Evolutionary conservation across 2,797 vertebrate genomes (phyloP).

Genomic region (Knipowitschia caucasica): DNA sequence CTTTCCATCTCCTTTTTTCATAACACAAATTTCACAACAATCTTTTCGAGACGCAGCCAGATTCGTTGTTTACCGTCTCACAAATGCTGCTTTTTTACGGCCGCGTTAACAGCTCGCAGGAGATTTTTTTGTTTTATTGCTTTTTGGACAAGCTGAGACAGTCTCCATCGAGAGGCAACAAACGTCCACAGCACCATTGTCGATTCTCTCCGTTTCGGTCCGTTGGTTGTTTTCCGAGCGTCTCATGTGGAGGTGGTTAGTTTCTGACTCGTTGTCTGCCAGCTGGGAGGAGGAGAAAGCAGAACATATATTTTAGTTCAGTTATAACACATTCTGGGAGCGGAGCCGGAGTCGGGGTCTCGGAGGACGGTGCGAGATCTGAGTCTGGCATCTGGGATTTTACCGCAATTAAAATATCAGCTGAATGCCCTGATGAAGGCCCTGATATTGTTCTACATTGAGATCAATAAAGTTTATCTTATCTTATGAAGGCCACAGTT

Average conservation of each 20-base stretch:
- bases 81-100: constrained; percentile 34
- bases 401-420: too few species aligned
- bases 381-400: too few species aligned
- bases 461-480: too few species aligned
- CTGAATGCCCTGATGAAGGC: too few species aligned
- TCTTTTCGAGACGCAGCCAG: constrained; percentile 29
- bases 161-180: constrained; percentile 59
- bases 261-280: constrained; percentile 32
- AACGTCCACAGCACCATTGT: constrained; percentile 41
- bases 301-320: constrained; percentile 16
- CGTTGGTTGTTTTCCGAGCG: constrained; percentile 30
- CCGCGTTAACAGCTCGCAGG: constrained; percentile 27
- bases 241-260: constrained; percentile 34
- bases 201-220: constrained; percentile 25
- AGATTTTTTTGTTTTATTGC: constrained; percentile 28
- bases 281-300: constrained; percentile 38
- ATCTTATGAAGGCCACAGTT: too few species aligned
- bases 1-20: constrained; percentile 25
- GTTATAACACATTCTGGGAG: not conserved
- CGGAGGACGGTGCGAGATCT: too few species aligned
- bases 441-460: too few species aligned
- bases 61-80: constrained; percentile 12
- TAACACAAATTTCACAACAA: constrained; percentile 36
- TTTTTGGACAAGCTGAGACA: constrained; percentile 33
- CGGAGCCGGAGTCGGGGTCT: too few species aligned